Conservation (phyloP, 2,888 invertebrate species). For the Agrilus mali region DNA sequence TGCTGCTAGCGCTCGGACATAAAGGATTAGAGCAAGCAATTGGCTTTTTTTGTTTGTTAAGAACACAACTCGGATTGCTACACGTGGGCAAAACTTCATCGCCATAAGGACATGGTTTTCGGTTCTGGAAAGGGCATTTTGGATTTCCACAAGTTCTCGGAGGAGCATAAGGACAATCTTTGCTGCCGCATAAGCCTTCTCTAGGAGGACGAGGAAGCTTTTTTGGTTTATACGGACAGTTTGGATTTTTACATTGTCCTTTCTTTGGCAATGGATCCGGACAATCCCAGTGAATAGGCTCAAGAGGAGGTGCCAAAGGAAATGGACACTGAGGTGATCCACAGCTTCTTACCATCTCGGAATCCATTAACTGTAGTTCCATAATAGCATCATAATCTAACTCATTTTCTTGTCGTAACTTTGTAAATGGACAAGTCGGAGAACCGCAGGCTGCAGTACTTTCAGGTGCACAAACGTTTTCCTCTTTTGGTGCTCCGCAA, state of each 20-base stretch:
- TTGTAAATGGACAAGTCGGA: slow-evolving; percentile 26
- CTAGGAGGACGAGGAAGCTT: slow-evolving; percentile 19
- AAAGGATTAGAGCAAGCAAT: slow-evolving; percentile 15
- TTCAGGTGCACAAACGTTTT: background rate
- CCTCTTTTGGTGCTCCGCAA: slow-evolving; percentile 11
- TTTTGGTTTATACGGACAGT: slow-evolving; percentile 24
- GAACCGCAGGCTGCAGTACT: slow-evolving; percentile 23
- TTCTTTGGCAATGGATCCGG: slow-evolving; percentile 30
- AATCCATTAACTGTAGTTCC: slow-evolving; percentile 8
- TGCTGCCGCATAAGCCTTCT: slow-evolving; percentile 19
- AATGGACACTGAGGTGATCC: slow-evolving; percentile 25
- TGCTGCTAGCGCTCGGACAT: slow-evolving; percentile 9
- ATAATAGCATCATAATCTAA: slow-evolving; percentile 20
- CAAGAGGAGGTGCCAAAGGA: slow-evolving; percentile 24
- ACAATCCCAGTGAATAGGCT: slow-evolving; percentile 34
- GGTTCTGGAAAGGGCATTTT: slow-evolving; percentile 14
- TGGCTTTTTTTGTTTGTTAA: too few species aligned
- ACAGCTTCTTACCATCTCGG: slow-evolving; percentile 15
- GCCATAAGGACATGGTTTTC: too few species aligned
- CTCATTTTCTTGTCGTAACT: slow-evolving; percentile 23
- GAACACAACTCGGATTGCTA: too few species aligned
- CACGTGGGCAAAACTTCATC: too few species aligned
- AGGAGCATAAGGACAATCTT: slow-evolving; percentile 24
- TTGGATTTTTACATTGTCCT: slow-evolving; percentile 28
- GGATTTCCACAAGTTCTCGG: slow-evolving; percentile 19